Conservation (phyloP, 2,888 invertebrate genomes). For the Tinea trinotella region DNA sequence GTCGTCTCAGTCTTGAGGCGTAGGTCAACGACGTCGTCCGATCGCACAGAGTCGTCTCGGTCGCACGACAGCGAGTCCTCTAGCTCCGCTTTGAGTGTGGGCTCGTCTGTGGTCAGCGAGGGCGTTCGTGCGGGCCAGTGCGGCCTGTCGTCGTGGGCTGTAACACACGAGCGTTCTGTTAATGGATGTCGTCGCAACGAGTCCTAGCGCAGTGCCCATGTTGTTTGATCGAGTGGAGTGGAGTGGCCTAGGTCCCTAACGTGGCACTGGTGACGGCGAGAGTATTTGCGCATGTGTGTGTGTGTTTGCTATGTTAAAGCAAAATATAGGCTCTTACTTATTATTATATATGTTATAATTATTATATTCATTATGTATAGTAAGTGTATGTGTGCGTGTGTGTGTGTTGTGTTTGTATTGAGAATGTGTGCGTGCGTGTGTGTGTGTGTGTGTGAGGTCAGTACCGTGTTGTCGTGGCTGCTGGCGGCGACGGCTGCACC, state of each 20-base stretch:
- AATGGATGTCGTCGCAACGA: background rate
- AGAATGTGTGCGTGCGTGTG: conserved; percentile 24
- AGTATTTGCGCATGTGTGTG: conserved; percentile 24
- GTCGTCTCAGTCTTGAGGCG: conserved; percentile 77
- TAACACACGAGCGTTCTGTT: conserved; percentile 47
- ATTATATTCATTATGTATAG: too few relatives aligned
- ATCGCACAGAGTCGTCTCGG: conserved; percentile 70
- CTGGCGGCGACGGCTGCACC: conserved; percentile 51
- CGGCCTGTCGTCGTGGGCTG: conserved; percentile 20
- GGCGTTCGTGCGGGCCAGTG: background rate
- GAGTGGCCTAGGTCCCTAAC: conserved; percentile 9
- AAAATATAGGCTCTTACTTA: background rate
- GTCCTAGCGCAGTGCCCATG: conserved; percentile 12
- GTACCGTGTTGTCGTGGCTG: conserved; percentile 58
- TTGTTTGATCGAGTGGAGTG: background rate
- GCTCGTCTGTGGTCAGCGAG: conserved; percentile 31
- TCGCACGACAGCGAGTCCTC: conserved; percentile 29
- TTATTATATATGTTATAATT: too few relatives aligned
- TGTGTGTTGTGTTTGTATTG: conserved; percentile 22
- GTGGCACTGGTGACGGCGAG: conserved; percentile 19
- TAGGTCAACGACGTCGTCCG: conserved; percentile 77
- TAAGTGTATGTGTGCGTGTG: conserved; percentile 26
- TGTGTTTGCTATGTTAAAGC: conserved; percentile 16
- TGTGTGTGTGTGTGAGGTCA: conserved; percentile 39
- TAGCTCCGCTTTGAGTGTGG: conserved; percentile 75